These are phyloP conservation scores for Chymomyza procnemis DNA, from an alignment of 2,888 invertebrate species.

Conservation along the genomic window DNA sequence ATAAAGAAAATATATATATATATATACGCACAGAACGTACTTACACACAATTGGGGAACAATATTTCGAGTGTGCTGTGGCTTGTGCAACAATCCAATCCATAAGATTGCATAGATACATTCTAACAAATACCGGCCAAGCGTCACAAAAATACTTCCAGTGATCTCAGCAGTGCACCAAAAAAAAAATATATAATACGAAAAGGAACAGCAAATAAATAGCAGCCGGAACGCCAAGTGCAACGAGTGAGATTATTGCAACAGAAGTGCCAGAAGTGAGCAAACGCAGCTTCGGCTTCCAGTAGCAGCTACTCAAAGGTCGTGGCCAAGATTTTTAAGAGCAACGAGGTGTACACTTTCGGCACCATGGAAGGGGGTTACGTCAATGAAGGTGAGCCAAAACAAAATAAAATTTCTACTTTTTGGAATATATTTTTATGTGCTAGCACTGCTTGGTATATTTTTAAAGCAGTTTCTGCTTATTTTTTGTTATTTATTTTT, in stretches of 20 bases:
- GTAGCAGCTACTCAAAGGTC: constrained; percentile 47
- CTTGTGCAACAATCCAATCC: constrained; percentile 48
- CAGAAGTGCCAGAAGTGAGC: constrained; percentile 35
- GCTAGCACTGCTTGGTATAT: constrained; percentile 18
- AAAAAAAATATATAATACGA: constrained; percentile 59
- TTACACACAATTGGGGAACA: constrained; percentile 28
- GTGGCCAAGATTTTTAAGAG: constrained; percentile 65
- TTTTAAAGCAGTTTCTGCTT: background rate
- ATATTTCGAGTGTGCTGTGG: constrained; percentile 38
- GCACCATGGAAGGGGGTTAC: constrained; percentile 78
- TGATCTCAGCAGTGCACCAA: constrained; percentile 24
- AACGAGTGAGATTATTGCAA: constrained; percentile 20
- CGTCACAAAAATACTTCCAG: background rate
- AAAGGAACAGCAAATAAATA: constrained; percentile 22
- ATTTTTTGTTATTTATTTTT: background rate
- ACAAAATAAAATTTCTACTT: background rate
- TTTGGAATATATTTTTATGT: constrained; percentile 10
- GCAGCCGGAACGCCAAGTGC: background rate
- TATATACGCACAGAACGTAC: constrained; percentile 13
- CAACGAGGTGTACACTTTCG: constrained; percentile 75
- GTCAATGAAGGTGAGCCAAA: constrained; percentile 77
- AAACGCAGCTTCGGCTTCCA: background rate
- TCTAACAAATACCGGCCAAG: constrained; percentile 53
- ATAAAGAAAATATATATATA: constrained; percentile 5
- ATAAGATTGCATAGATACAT: constrained; percentile 42